These are phyloP conservation scores for Troides helena DNA, from an alignment of 2,888 invertebrate species.

Conservation along the genomic window DNA sequence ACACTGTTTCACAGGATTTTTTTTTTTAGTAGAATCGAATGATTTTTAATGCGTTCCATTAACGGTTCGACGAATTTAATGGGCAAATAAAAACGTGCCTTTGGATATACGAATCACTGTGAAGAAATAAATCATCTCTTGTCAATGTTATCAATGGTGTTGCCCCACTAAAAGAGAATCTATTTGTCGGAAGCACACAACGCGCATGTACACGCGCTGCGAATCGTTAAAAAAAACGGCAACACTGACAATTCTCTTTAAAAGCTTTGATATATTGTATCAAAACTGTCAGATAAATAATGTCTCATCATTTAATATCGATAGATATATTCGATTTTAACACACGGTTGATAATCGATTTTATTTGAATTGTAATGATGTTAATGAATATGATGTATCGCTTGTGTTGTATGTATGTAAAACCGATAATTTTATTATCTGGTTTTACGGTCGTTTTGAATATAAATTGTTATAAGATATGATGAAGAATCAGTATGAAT, in stretches of 20 bases:
- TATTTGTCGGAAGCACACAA: conserved; percentile 70
- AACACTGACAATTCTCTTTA: conserved; percentile 65
- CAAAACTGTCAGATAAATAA: conserved; percentile 42
- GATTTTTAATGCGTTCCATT: conserved; percentile 46
- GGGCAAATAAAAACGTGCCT: conserved; percentile 53
- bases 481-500: neutral
- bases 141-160: conserved; percentile 61
- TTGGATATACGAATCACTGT: conserved; percentile 60
- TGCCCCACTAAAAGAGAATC: conserved; percentile 61
- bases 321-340: conserved; percentile 39
- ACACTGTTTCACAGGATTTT: neutral
- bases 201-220: conserved; percentile 50
- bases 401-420: conserved; percentile 54
- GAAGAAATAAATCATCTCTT: conserved; percentile 66
- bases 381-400: conserved; percentile 55
- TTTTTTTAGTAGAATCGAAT: conserved; percentile 7
- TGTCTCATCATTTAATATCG: conserved; percentile 35
- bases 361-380: conserved; percentile 58
- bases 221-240: conserved; percentile 66
- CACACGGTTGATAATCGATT: conserved; percentile 55
- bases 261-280: conserved; percentile 60
- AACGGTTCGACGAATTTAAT: conserved; percentile 50
- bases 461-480: conserved; percentile 36
- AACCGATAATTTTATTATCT: conserved; percentile 36
- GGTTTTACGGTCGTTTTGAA: conserved; percentile 49